Evolutionary conservation across 1,140 invertebrate species (phyloP).

Genomic region (Aricia agestis): DNA sequence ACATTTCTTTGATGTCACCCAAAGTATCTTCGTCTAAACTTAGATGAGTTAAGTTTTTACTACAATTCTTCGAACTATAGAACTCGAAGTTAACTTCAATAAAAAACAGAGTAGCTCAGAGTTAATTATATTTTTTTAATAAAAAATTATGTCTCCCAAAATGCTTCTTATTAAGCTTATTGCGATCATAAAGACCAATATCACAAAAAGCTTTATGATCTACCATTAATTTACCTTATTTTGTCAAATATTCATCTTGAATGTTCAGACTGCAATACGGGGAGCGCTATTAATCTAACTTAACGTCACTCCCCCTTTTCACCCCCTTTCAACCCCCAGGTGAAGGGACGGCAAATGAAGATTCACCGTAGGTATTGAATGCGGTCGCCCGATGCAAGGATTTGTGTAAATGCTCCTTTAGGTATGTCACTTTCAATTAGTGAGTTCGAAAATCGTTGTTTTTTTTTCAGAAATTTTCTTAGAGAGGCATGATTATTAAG

Average conservation of each 20-base stretch:
- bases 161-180: no score
- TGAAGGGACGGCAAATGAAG: constrained; percentile 47
- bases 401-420: constrained; percentile 17
- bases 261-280: constrained; percentile 44
- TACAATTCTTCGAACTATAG: no score
- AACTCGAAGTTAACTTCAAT: no score
- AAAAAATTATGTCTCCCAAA: no score
- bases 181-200: no score
- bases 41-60: no score
- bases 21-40: no score
- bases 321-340: constrained; percentile 33
- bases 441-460: not conserved
- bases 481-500: no score
- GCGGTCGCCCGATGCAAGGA: constrained; percentile 16
- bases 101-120: no score
- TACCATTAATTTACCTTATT: not conserved
- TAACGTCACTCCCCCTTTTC: constrained; percentile 46
- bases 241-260: constrained; percentile 21
- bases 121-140: no score
- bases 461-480: no score
- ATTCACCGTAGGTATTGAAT: constrained; percentile 37
- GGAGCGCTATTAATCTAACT: constrained; percentile 60
- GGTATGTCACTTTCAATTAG: constrained; percentile 11
- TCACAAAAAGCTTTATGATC: not conserved
- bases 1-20: no score